Base-by-base conservation (phyloP, 2,797 vertebrate species). In the Sylvia borin region DNA sequence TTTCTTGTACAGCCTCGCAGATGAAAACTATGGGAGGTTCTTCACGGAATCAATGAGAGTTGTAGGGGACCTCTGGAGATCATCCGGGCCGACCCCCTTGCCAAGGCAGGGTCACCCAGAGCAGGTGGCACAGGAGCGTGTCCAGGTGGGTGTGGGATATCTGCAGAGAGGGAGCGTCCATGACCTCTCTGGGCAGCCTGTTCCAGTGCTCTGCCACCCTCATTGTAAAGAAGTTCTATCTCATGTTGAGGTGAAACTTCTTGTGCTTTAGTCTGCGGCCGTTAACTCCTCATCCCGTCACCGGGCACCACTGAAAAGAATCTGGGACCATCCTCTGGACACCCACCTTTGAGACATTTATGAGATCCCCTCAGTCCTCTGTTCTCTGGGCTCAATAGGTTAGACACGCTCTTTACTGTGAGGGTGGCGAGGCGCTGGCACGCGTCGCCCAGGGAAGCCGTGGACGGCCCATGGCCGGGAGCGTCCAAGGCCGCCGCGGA, bases 381-480 rank as follows among this genome's bases (percentile, higher is more conserved):
- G 26, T n/a, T 45, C 65, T 34, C 29, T n/a, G 53, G 13, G 26
- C 65, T 29, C 11, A 21, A 20, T 0, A 29, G 20, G 11, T 27
- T 16, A 13, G 31, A 48, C 34, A 21, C 14, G 6, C 32, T 26
- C 36, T 31, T 22, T 7, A 2, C 24, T 11, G 45, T 26, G 17
- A 64, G 58, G 45, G 27, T 2, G 58, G 38, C 15, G 38, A 64
- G 72, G 51, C 34, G 77, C 70, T 11, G 70, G 34, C 32, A 24
- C 50, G 10, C 19, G 5, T 20, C 38, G 10, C n/a, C 24, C 53
- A 4, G 34, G 3, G 16, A 15, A 27, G 42, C 62, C 5, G 36
- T 0, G 22, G 2, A 18, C 1, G 4, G 16, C 43, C 34, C 26
- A 5, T 0, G 8, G 6, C 26, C 0, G 29, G 17, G 1, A 36